Percentiles rank a stretch among this genome's conserved stretches.
These are phyloP conservation scores for Catharus ustulatus DNA, from an alignment of 2,797 vertebrate species.

Conservation along the genomic window DNA sequence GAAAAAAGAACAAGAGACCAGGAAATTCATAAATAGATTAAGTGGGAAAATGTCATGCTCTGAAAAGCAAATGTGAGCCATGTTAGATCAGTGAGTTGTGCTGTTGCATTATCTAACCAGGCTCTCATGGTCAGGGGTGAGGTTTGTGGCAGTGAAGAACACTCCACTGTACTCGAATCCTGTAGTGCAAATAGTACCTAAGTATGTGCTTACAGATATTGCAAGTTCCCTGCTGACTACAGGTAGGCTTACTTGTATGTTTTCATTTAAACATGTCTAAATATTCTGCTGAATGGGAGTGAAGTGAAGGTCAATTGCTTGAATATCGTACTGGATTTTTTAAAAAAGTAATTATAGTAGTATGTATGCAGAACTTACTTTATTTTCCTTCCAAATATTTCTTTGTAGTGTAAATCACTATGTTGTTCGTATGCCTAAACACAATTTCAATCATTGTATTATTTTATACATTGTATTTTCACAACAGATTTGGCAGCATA, in stretches of 20 bases:
- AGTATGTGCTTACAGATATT: not conserved
- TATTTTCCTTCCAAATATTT: not conserved
- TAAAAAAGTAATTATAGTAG: not conserved
- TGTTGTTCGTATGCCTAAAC: not conserved
- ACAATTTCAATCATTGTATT: not conserved
- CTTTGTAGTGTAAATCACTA: not conserved
- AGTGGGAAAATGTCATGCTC: not conserved
- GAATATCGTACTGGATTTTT: not conserved
- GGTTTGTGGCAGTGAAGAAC: not conserved
- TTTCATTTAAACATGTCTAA: not conserved
- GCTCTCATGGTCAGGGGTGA: not conserved
- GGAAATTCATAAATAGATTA: not conserved
- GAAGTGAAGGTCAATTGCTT: constrained; percentile 4
- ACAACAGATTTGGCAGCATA: not conserved
- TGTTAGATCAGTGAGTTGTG: not conserved
- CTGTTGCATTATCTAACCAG: not conserved
- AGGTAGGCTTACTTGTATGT: not conserved
- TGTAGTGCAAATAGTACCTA: not conserved
- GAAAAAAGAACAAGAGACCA: not conserved
- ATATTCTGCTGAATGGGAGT: not conserved
- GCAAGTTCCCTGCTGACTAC: not conserved
- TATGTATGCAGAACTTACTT: constrained; percentile 6
- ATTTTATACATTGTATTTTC: not conserved
- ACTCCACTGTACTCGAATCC: not conserved
- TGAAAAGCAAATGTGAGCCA: not conserved